Conservation (phyloP, 1,140 invertebrate species). For the Parasteatoda tepidariorum region DNA sequence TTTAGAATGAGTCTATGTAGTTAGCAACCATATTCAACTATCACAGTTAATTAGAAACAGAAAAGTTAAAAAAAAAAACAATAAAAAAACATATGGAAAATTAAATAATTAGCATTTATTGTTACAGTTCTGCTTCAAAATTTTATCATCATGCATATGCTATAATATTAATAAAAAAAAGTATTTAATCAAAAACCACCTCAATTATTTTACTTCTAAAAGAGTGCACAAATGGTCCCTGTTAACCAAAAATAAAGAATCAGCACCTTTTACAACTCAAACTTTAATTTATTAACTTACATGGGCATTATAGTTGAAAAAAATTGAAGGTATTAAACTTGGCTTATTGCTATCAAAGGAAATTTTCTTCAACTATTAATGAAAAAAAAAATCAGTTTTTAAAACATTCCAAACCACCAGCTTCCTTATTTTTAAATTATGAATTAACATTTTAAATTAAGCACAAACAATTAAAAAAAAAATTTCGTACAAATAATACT, state of each 20-base stretch:
- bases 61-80: not conserved
- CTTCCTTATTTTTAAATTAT: not conserved
- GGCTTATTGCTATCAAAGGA: not conserved
- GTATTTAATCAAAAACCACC: not conserved
- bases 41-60: not conserved
- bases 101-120: not conserved
- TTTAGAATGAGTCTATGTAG: too few species aligned
- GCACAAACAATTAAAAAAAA: too few species aligned
- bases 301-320: not conserved
- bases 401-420: not conserved
- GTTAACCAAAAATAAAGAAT: not conserved
- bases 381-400: not conserved
- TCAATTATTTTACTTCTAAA: not conserved
- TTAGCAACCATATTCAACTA: too few species aligned
- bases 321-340: not conserved
- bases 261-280: constrained; percentile 1
- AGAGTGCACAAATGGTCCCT: constrained; percentile 24
- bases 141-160: too few species aligned
- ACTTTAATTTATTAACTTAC: not conserved
- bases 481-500: too few species aligned
- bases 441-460: not conserved
- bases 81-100: not conserved
- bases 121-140: too few species aligned
- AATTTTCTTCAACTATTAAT: not conserved
- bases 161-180: not conserved